These are phyloP conservation scores for Orthosia gothica DNA, from an alignment of 2,888 invertebrate species.

Conservation along the genomic window DNA sequence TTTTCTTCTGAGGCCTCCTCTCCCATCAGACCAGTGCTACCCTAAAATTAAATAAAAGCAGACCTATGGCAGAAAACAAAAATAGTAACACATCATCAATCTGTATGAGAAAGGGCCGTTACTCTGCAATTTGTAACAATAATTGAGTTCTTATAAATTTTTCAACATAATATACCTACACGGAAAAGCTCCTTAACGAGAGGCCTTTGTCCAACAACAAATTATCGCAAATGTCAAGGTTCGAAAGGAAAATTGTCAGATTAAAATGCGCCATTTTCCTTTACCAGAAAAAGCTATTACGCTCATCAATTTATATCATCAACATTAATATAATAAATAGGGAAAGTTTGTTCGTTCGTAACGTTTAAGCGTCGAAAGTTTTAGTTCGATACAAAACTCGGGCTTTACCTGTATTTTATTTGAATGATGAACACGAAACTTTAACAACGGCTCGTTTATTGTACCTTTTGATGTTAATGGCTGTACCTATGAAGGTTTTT, in stretches of 20 bases:
- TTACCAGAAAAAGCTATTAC: conserved; percentile 52
- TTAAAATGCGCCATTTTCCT: conserved; percentile 30
- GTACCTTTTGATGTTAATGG: conserved; percentile 23
- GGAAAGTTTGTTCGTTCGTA: conserved; percentile 48
- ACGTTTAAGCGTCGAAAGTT: conserved; percentile 59
- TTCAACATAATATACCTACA: conserved; percentile 4
- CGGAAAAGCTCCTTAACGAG: background rate
- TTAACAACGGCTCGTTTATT: conserved; percentile 44
- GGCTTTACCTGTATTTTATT: conserved; percentile 43
- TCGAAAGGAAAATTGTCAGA: conserved; percentile 32
- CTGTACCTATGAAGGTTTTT: background rate
- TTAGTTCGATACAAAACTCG: conserved; percentile 51
- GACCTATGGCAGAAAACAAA: too few relatives aligned
- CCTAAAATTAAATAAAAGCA: too few relatives aligned
- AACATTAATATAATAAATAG: conserved; percentile 66
- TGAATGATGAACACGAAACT: conserved; percentile 59
- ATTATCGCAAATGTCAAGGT: conserved; percentile 28
- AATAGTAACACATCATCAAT: too few relatives aligned
- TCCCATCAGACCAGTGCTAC: too few relatives aligned
- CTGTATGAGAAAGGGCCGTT: too few relatives aligned
- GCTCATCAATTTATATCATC: conserved; percentile 52
- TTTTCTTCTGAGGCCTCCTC: too few relatives aligned
- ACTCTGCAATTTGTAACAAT: background rate
- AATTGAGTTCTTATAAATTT: background rate
- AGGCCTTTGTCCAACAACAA: background rate